Evolutionary conservation across 2,113 vertebrate species (phyloP).

Genomic region (Notarius quadriscutis): DNA sequence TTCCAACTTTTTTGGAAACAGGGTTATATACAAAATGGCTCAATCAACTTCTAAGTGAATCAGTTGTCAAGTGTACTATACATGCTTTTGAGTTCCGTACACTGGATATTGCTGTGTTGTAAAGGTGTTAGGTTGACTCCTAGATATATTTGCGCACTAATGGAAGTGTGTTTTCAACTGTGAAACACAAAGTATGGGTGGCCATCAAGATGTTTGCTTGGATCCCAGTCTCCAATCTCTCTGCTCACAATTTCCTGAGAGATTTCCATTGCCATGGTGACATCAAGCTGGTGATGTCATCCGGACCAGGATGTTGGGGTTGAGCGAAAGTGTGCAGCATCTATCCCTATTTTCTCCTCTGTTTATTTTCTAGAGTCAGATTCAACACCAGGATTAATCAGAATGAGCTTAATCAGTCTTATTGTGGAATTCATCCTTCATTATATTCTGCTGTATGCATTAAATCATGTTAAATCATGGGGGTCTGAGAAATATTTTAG

Average conservation of each 20-base stretch:
- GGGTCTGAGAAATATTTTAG: conserved; percentile 26
- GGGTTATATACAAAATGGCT: too few relatives aligned
- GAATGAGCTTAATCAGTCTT: conserved; percentile 4
- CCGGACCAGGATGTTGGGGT: conserved; percentile 31
- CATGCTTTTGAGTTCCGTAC: not conserved
- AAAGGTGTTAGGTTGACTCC: not conserved
- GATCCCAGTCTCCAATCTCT: conserved; percentile 23
- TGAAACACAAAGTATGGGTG: conserved; percentile 8
- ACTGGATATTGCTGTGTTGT: not conserved
- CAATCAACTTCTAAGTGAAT: not conserved
- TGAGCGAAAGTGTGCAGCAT: conserved; percentile 35
- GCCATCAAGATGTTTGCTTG: conserved; percentile 41
- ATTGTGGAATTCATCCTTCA: conserved; percentile 9
- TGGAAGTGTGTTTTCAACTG: not conserved
- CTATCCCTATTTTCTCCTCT: not conserved
- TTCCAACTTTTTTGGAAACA: too few relatives aligned
- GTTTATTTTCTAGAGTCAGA: not conserved
- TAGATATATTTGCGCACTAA: not conserved
- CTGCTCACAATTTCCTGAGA: conserved; percentile 37
- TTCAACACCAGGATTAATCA: not conserved
- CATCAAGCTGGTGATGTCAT: conserved; percentile 52
- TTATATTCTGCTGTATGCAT: conserved; percentile 15
- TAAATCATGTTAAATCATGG: conserved; percentile 30
- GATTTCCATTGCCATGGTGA: conserved; percentile 58
- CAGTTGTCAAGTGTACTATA: not conserved